Evolutionary conservation across 2,113 vertebrate genomes (phyloP).

Genomic region (Amphiprion percula): DNA sequence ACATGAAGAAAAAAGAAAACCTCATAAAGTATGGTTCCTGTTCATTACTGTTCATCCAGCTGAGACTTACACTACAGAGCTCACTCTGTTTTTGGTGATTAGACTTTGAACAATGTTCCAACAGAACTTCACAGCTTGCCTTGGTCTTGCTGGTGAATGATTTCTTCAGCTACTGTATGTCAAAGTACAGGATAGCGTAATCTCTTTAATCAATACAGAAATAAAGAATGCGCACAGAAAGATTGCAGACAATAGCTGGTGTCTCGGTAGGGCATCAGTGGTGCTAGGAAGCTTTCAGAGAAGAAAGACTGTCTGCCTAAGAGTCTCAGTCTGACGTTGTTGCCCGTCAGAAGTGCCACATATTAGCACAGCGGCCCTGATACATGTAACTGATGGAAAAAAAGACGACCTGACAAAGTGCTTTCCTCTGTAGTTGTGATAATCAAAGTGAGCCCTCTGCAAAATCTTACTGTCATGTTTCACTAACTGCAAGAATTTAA

Average conservation of each 20-base stretch:
- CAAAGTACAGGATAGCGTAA: constrained; percentile 3
- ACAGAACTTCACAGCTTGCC: constrained; percentile 34
- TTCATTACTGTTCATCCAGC: constrained; percentile 56
- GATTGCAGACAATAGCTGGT: constrained; percentile 11
- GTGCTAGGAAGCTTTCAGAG: constrained; percentile 17
- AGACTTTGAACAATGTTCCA: constrained; percentile 55
- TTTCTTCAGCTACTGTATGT: constrained; percentile 1
- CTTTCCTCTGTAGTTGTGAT: constrained; percentile 45
- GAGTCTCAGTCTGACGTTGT: constrained; percentile 27
- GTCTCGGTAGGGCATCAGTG: constrained; percentile 12
- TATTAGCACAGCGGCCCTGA: constrained; percentile 39
- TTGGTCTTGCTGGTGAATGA: constrained; percentile 26
- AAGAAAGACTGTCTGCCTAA: constrained; percentile 20
- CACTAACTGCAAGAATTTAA: constrained; percentile 55
- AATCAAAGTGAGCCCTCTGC: constrained; percentile 64
- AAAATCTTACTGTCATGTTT: constrained; percentile 49
- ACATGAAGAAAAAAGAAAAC: neutral
- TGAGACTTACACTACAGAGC: constrained; percentile 25
- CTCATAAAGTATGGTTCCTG: constrained; percentile 1
- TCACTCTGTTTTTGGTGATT: constrained; percentile 23
- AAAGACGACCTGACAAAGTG: constrained; percentile 36
- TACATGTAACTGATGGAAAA: constrained; percentile 38
- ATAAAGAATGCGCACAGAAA: neutral
- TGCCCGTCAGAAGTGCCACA: constrained; percentile 10
- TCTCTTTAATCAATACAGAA: constrained; percentile 30